Percentiles rank a stretch among this genome's conserved stretches.
phyloP scores from a whole-genome alignment of 2,888 invertebrate genomes.

The Dorcus hopei region DNA sequence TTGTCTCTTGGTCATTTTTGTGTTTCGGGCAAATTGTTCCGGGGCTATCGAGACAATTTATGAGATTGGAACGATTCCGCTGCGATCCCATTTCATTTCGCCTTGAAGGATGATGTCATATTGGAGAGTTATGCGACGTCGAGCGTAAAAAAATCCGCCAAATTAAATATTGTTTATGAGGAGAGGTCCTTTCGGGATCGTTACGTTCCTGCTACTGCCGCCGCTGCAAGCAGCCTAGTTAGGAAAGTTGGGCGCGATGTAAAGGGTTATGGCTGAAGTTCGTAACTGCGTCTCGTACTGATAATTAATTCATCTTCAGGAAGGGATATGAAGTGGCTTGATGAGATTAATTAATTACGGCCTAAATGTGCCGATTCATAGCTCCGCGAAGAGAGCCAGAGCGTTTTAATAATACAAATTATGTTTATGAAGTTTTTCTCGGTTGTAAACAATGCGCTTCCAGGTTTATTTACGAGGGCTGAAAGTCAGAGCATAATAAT shows the following conservation, averaged over 20 bases:
- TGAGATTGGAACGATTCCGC: conserved; percentile 15
- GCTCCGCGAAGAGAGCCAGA: conserved; percentile 3
- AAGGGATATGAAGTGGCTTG: conserved; percentile 30
- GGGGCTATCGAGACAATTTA: conserved; percentile 33
- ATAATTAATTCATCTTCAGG: conserved; percentile 32
- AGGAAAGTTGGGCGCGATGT: conserved; percentile 7
- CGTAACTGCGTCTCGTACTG: conserved; percentile 23
- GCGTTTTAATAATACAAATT: conserved; percentile 3
- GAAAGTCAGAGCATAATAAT: too few relatives aligned
- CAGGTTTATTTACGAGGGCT: too few relatives aligned
- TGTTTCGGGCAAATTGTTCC: conserved; percentile 43
- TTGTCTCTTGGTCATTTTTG: conserved; percentile 45
- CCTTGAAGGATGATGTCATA: not conserved
- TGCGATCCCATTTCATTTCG: not conserved
- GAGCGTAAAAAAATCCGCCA: not conserved
- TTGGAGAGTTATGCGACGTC: not conserved
- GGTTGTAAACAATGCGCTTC: too few relatives aligned
- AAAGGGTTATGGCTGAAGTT: conserved; percentile 24
- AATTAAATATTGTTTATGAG: too few relatives aligned
- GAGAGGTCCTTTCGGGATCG: too few relatives aligned
- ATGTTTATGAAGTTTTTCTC: not conserved
- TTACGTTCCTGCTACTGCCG: too few relatives aligned
- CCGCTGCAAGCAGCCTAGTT: too few relatives aligned
- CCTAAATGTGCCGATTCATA: conserved; percentile 19
- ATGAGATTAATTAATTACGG: conserved; percentile 35